phyloP scores from a whole-genome alignment of 2,888 invertebrate species.

The Gastracanthus pulcherrimus region DNA sequence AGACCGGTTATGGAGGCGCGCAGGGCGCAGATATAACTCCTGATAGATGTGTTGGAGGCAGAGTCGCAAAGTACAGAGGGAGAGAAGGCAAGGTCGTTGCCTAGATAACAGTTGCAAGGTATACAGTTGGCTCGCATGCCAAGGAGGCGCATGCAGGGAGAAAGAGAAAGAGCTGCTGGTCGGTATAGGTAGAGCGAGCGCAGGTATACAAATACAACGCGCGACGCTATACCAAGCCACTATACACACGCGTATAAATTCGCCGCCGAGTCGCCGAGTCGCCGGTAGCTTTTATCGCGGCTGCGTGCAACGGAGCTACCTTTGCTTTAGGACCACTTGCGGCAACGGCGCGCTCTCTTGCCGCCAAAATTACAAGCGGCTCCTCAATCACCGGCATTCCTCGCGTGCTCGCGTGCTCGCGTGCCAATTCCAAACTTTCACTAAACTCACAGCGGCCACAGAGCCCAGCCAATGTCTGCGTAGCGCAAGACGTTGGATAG shows the following conservation, averaged over 20 bases:
- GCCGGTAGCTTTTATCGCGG: too few relatives aligned
- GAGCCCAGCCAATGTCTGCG: too few relatives aligned
- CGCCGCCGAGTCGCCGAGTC: too few relatives aligned
- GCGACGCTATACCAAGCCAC: neutral
- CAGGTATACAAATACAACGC: neutral
- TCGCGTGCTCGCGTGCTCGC: too few relatives aligned
- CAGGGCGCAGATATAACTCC: constrained; percentile 20
- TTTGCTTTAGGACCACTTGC: too few relatives aligned
- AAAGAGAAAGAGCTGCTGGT: neutral
- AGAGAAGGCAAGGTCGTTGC: constrained; percentile 72
- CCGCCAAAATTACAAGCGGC: too few relatives aligned
- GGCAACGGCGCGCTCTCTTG: too few relatives aligned
- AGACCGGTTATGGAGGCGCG: constrained; percentile 39
- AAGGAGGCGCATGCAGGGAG: neutral
- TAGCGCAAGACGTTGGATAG: too few relatives aligned
- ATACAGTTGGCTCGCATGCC: constrained; percentile 65
- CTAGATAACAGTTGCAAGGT: constrained; percentile 73
- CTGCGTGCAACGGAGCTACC: too few relatives aligned
- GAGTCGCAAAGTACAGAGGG: constrained; percentile 41
- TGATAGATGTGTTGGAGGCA: constrained; percentile 44
- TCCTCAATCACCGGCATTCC: too few relatives aligned
- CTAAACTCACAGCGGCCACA: too few relatives aligned
- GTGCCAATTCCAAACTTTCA: too few relatives aligned
- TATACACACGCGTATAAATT: neutral
- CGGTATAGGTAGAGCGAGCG: neutral